Conservation (phyloP, 2,113 vertebrate species). For the Forbesichthys papilliferus region DNA sequence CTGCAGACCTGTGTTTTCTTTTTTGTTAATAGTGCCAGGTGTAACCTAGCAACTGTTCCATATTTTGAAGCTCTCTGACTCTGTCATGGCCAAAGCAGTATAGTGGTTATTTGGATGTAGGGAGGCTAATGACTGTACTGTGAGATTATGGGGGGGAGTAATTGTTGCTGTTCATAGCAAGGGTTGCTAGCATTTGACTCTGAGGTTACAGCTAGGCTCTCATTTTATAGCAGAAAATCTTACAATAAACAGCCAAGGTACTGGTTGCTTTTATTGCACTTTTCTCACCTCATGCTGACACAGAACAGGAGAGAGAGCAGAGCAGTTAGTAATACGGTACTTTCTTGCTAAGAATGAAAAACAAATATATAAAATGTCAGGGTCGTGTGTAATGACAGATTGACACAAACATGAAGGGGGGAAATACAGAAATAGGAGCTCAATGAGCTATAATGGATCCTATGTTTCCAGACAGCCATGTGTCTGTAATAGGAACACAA, state of each 20-base stretch:
- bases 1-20: slow-evolving; percentile 17
- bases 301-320: no score
- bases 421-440: not conserved
- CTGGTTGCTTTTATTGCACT: slow-evolving; percentile 7
- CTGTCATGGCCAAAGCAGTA: slow-evolving; percentile 28
- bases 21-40: slow-evolving; percentile 44
- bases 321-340: no score
- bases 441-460: slow-evolving; percentile 29
- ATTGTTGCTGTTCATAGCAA: not conserved
- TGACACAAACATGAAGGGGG: not conserved
- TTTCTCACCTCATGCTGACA: slow-evolving; percentile 12
- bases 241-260: not conserved
- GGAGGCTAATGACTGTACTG: not conserved
- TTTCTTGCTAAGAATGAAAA: no score
- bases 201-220: not conserved
- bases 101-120: not conserved
- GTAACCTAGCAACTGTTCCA: slow-evolving; percentile 61
- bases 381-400: no score
- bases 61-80: slow-evolving; percentile 48
- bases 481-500: slow-evolving; percentile 16
- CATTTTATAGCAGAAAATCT: slow-evolving; percentile 13
- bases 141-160: not conserved
- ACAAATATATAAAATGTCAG: no score
- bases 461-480: slow-evolving; percentile 29
- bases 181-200: not conserved